These are phyloP conservation scores for Tragelaphus scriptus DNA, from an alignment of 2,113 vertebrate species.

Conservation along the genomic window DNA sequence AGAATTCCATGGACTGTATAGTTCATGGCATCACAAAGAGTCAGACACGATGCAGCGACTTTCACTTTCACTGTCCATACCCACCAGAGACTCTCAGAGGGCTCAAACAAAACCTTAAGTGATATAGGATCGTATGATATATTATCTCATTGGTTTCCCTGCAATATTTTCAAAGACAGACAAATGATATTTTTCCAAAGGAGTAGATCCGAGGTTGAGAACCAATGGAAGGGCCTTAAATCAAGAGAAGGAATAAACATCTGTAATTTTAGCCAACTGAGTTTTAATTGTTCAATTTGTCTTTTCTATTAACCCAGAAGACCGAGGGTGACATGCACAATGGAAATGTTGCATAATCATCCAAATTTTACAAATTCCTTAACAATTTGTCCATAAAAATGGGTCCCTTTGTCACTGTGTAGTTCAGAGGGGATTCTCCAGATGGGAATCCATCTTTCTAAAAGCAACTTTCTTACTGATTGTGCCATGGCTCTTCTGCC, in stretches of 20 bases:
- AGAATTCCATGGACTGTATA: background rate
- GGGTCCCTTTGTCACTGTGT: background rate
- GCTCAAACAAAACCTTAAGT: background rate
- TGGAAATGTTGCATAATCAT: background rate
- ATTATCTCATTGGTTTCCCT: background rate
- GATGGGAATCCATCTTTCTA: background rate
- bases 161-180: background rate
- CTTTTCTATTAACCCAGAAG: background rate
- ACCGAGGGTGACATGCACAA: background rate
- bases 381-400: background rate
- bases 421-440: background rate
- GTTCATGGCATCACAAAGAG: background rate
- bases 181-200: background rate
- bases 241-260: background rate
- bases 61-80: background rate
- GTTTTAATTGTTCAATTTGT: background rate
- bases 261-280: background rate
- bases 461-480: background rate
- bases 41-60: fast-evolving
- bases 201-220: background rate
- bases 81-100: fast-evolving
- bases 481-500: background rate
- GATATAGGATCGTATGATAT: background rate
- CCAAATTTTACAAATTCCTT: background rate
- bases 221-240: background rate